Base-by-base conservation (phyloP, 2,797 vertebrate genomes). In the Aphelocoma californica region DNA sequence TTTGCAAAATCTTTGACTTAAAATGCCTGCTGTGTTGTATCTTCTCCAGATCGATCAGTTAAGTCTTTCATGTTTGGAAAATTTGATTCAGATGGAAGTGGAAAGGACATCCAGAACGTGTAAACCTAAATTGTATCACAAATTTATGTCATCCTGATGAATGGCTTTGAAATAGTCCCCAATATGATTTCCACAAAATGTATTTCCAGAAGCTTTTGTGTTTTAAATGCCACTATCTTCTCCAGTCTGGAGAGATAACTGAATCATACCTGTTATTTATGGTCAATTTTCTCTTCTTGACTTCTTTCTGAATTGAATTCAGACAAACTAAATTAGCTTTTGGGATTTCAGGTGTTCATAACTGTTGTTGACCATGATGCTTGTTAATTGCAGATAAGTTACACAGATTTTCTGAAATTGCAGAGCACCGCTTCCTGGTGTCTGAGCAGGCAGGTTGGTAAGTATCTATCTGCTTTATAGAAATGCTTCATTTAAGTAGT, bases 1-100 rank as follows among this genome's bases (percentile, higher is more conserved):
- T 88, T 81, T 91, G 50, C 29, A 74, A 72, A 42, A 91, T 75
- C 50, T 77, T 51, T 74, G 62, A 61, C 58, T 84, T 53, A 26
- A 14, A 38, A 9, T 0, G 2, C 21, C 34, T 53, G 38, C 31
- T 6, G 1, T 0, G 0, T n/a, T 66, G 45, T 67, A 40, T 71
- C 86, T 86, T 91, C 36, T 57, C 12, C 8, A 34, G 34, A 48
- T 53, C 12, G 29, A 7, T 58, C 47, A 8, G 26, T 44, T 66
- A 36, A 44, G 10, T 34, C n/a, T 79, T 91, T 84, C 38, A 29
- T 28, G 15, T 82, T 86, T 61, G 32, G 65, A 86, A 81, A 29
- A 9, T 57, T 74, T 5, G 3, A 3, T 71, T 57, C 7, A 13
- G 53, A 20, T 56, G 12, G 26, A 64, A 86, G 70, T 60, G 34